Percentiles rank a stretch among this genome's conserved stretches.
These are phyloP conservation scores for Pungitius pungitius DNA, from an alignment of 2,113 vertebrate genomes.

Conservation along the genomic window DNA sequence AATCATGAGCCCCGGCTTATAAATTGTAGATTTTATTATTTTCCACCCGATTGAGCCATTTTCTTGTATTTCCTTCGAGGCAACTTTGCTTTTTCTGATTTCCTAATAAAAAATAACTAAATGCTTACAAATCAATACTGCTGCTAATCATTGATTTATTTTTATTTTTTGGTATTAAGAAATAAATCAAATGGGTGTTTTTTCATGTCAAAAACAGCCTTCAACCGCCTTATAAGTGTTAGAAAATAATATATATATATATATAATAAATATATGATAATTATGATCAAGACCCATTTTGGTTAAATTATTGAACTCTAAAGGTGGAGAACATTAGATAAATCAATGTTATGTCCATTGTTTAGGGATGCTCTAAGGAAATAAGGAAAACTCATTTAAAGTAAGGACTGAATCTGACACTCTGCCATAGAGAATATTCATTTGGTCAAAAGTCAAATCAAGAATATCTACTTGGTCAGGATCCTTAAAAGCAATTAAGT, in stretches of 20 bases:
- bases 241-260: background rate
- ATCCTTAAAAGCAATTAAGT: background rate
- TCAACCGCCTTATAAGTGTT: background rate
- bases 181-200: background rate
- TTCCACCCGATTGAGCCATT: background rate
- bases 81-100: background rate
- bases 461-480: background rate
- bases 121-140: background rate
- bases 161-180: background rate
- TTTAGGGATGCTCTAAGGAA: too few relatives aligned
- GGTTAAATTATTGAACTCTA: background rate
- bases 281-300: background rate
- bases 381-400: background rate
- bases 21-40: constrained; percentile 1
- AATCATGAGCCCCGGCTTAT: background rate
- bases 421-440: background rate
- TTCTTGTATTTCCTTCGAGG: background rate
- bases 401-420: background rate
- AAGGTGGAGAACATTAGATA: background rate
- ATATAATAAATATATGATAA: too few relatives aligned
- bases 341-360: too few relatives aligned
- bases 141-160: background rate
- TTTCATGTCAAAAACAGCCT: too few relatives aligned
- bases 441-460: background rate
- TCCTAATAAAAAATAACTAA: background rate